Conservation (phyloP, 2,797 vertebrate species). For the Gallinago solitaria region DNA sequence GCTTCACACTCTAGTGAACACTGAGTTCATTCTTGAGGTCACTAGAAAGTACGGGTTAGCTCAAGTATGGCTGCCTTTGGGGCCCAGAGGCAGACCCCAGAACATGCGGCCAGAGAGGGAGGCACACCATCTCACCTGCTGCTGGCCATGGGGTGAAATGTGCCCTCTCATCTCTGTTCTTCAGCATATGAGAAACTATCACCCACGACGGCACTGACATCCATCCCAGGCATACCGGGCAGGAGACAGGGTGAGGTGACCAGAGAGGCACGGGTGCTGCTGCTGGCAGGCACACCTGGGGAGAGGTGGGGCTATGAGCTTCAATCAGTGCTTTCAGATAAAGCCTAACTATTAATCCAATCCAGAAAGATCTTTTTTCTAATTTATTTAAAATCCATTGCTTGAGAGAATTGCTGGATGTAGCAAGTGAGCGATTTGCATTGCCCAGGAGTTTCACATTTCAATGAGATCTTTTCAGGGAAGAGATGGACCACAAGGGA, state of each 20-base stretch:
- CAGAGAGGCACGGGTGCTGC: fast-evolving
- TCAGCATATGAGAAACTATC: fast-evolving
- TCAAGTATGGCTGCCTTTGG: neutral
- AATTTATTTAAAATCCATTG: neutral
- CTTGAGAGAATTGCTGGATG: neutral
- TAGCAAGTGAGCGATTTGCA: neutral
- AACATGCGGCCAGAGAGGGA: fast-evolving
- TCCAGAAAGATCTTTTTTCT: neutral
- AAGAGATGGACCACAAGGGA: neutral
- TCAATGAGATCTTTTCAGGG: neutral
- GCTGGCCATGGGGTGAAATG: fast-evolving
- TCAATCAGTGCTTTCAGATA: neutral
- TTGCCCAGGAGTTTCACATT: neutral
- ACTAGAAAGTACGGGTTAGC: neutral
- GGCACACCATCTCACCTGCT: neutral
- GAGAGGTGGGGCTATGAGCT: neutral
- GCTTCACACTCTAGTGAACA: neutral
- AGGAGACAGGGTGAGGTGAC: neutral
- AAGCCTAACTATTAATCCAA: neutral
- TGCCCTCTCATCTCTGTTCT: neutral
- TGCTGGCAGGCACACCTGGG: too few relatives aligned
- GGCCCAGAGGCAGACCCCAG: neutral
- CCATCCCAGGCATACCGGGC: neutral
- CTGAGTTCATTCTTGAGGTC: neutral
- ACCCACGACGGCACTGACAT: fast-evolving